Evolutionary conservation across 2,888 invertebrate species (phyloP).

Genomic region (Allolobophora icterica): DNA sequence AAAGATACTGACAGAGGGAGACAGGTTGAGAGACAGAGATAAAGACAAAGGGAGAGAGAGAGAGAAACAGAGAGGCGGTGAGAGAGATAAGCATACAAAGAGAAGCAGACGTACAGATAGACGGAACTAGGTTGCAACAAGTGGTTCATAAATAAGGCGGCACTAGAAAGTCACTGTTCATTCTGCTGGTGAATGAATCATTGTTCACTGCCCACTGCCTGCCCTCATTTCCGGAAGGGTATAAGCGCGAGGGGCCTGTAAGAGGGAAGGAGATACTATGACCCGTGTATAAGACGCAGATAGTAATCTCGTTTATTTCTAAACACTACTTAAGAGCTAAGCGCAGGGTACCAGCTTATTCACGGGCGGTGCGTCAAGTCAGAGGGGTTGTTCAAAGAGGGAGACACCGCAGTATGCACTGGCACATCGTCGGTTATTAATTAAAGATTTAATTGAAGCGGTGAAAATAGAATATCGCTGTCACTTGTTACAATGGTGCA

Average conservation of each 20-base stretch:
- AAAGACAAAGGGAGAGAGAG: background rate
- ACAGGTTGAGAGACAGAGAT: background rate
- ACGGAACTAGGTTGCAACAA: background rate
- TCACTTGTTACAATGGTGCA: background rate
- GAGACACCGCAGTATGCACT: too few species aligned
- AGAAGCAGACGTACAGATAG: background rate
- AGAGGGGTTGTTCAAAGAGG: too few species aligned
- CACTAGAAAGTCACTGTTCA: background rate
- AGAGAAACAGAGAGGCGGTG: too few species aligned
- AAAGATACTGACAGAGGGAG: too few species aligned
- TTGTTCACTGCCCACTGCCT: background rate
- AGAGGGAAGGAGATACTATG: background rate
- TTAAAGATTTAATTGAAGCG: slow-evolving; percentile 2
- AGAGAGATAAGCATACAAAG: background rate
- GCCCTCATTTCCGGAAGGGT: background rate
- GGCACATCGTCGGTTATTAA: background rate
- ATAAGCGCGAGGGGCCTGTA: background rate
- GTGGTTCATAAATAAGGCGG: background rate
- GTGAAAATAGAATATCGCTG: background rate
- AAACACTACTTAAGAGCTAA: too few species aligned
- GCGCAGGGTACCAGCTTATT: too few species aligned
- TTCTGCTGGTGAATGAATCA: background rate
- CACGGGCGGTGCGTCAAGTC: too few species aligned
- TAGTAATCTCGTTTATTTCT: background rate
- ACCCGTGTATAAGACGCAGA: background rate